Evolutionary conservation across 2,113 vertebrate genomes (phyloP).

Genomic region (Trochalopteron elliotii): DNA sequence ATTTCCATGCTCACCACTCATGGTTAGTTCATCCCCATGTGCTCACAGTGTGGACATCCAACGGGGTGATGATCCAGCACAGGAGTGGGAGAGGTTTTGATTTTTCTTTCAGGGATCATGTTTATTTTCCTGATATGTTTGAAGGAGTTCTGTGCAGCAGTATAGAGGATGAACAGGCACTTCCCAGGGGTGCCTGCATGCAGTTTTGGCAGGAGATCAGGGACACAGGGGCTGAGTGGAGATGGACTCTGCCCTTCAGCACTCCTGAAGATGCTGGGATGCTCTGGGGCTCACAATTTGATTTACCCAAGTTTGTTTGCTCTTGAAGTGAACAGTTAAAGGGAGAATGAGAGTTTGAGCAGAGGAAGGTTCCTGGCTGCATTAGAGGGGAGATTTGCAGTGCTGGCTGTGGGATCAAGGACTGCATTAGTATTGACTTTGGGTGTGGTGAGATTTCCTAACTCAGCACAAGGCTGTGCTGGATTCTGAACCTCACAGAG

Average conservation of each 20-base stretch:
- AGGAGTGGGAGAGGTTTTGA: neutral
- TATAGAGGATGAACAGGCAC: neutral
- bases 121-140: neutral
- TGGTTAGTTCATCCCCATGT: neutral
- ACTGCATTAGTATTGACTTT: constrained; percentile 35
- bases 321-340: neutral
- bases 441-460: neutral
- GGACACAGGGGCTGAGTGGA: accelerated
- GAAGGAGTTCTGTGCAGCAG: neutral
- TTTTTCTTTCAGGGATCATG: neutral
- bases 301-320: neutral
- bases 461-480: neutral
- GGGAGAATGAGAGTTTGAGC: neutral
- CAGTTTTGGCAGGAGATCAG: neutral
- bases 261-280: neutral
- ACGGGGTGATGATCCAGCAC: neutral
- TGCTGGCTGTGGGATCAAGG: neutral
- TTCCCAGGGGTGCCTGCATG: neutral
- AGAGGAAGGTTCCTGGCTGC: neutral
- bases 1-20: neutral
- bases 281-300: neutral
- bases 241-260: neutral
- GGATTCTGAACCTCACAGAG: accelerated
- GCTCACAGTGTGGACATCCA: neutral
- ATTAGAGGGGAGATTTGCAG: neutral